Evolutionary conservation across 2,888 invertebrate genomes (phyloP), one percentile per base, ranked within the genome.

Genomic region (Taphrorychus bicolor): DNA sequence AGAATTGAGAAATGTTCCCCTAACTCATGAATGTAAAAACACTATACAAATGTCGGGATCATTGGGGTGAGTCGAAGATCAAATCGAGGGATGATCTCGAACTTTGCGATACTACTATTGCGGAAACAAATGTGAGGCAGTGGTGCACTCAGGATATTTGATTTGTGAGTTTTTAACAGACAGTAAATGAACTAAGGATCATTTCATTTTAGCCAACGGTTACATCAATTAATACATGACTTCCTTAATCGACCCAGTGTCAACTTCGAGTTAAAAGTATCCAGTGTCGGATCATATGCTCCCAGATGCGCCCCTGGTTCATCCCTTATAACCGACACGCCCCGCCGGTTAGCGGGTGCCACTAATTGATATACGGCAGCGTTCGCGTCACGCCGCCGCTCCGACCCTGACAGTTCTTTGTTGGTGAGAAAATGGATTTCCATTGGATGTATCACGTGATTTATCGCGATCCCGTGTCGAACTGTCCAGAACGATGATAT

Each of bases 331-430:
- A 42, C 45, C 78, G 79, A 77, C 80, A 80, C 80, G 78, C 80
- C 80, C 78, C 74, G 76, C 73, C 77, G 79, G 79, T 79, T 80
- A 80, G 73, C 78, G 77, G 80, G 78, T 79, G 80, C 77, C 76
- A 73, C 79, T 81, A 82, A 82, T 82, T 82, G 81, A 82, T 80
- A 80, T 79, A 81, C 80, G 79, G 81, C 62, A 63, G 78, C 73
- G 72, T 70, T 72, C 70, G 66, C 66, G 76, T 74, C 72, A 70
- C 70, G 73, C 67, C 70, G 73, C 73, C 56, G 53, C 66, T 57
- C 60, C 63, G 54, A 57, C 64, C 70, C 68, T 69, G 70, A 66
- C 69, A 66, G 69, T 72, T 72, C 70, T 71, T 69, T 66, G 65
- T 69, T 70, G 72, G 71, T 72, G 72, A 73, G 73, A 73, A 73